Evolutionary conservation across 2,113 vertebrate genomes (phyloP).

Genomic region (Hiodon tergisus): DNA sequence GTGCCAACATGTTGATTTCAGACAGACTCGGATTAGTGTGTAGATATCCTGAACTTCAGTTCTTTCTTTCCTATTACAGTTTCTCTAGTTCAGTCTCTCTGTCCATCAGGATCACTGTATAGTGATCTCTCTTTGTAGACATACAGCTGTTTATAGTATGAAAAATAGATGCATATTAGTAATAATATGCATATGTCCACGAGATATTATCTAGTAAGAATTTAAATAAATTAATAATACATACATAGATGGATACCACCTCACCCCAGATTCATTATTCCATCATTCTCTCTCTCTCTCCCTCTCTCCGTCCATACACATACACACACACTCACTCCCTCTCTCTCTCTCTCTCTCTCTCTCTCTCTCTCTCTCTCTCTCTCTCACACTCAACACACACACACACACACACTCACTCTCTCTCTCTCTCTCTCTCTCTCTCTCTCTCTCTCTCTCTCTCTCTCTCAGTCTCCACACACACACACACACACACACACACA

Average conservation of each 20-base stretch:
- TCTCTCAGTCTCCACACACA: neutral
- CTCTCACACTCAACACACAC: neutral
- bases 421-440: constrained; percentile 1
- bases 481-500: constrained; percentile 30
- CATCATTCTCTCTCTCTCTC: neutral
- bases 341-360: neutral
- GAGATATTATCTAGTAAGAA: too few species aligned
- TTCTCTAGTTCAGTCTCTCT: neutral
- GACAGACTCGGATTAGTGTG: neutral
- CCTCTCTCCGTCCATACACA: neutral
- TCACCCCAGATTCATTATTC: constrained; percentile 16
- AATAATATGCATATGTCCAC: too few species aligned
- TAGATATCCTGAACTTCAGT: neutral
- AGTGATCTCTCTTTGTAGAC: too few species aligned
- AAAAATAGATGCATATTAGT: too few species aligned
- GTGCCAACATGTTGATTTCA: neutral
- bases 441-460: neutral
- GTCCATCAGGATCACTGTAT: constrained; percentile 15
- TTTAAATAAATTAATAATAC: too few species aligned
- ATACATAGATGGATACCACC: neutral
- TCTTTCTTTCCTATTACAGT: constrained; percentile 14
- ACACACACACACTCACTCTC: neutral
- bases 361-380: constrained; percentile 3
- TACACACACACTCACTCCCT: neutral
- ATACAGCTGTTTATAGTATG: too few species aligned